Base-by-base conservation (phyloP, 2,113 vertebrate genomes). In the Solea solea region DNA sequence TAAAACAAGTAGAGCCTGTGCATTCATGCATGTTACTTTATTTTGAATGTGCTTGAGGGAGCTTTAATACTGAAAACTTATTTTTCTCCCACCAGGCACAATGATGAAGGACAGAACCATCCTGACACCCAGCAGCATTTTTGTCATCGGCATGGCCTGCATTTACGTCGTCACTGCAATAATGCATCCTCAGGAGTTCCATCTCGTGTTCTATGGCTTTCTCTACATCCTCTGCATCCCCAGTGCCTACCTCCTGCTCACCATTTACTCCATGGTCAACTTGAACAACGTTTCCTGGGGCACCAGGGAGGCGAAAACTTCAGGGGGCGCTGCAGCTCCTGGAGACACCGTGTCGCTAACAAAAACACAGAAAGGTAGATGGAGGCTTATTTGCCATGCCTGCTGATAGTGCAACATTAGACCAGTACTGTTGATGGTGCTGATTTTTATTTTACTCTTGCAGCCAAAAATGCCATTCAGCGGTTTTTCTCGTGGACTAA, bases 261-360 rank as follows among this genome's bases (percentile, higher is more conserved):
- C 65, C 55, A 93, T 94, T 67, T 94, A 93, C 81, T 90, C 91
- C 49, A 88, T 93, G 85, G 87, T 87, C 58, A 94, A 94, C 81
- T 89, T 94, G 91, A 91, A 94, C 85, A 88, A 91, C 0, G 87
- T 93, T 28, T 93, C 92, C 7, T 94, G 93, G 93, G 93, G 93
- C 14, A 94, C 93, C 8, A 79, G 93, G 9, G 93, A 94, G 73
- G 14, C 78, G 0, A 74, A 64, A 40, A 39, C 80, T 27, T 12
- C 48, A 1, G 3, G 34, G 4, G 78, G 25, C 8, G 54, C 56
- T 6, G 41, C 10, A 7, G 2, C 27, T 14, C 14, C 64, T 8
- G 9, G 3, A 48, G 15, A 9, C 0, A 0, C 2, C 9, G 2
- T 0, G 0, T 50, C 12, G 2, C 71, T 71, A 50, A 60, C 81